phyloP scores from a whole-genome alignment of 2,113 vertebrate species.

The Rhinogobius similis region DNA sequence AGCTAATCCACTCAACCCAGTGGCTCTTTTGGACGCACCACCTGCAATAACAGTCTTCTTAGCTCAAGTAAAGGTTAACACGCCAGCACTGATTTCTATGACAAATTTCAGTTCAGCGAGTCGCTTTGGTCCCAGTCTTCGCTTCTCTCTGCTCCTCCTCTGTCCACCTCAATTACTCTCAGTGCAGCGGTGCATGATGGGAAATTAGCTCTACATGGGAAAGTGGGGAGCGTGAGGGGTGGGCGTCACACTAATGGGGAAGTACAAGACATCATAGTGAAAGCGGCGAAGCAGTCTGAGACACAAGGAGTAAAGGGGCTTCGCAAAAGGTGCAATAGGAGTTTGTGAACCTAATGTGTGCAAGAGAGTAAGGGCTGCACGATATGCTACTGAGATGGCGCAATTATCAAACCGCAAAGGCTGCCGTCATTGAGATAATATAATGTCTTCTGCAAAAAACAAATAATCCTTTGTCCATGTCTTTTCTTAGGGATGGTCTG shows the following conservation, averaged over 20 bases:
- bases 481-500: too few species aligned
- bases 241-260: constrained; percentile 60
- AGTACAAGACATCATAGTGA: constrained; percentile 40
- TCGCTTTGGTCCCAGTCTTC: constrained; percentile 45
- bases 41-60: constrained; percentile 23
- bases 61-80: constrained; percentile 54
- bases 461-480: too few species aligned
- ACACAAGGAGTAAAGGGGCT: constrained; percentile 22
- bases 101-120: constrained; percentile 46
- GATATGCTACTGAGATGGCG: too few species aligned
- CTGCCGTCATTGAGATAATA: too few species aligned
- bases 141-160: constrained; percentile 15
- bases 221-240: constrained; percentile 3
- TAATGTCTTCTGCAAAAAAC: too few species aligned
- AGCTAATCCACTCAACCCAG: constrained; percentile 28
- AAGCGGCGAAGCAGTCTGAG: constrained; percentile 44
- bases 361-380: not conserved
- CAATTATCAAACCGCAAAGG: too few species aligned
- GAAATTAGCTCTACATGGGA: constrained; percentile 57
- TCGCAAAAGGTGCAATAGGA: constrained; percentile 3
- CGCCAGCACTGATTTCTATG: constrained; percentile 36
- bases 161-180: constrained; percentile 52
- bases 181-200: constrained; percentile 50
- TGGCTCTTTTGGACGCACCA: constrained; percentile 15
- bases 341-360: not conserved